Evolutionary conservation across 2,888 invertebrate genomes (phyloP), one percentile per base, ranked within the genome.

Genomic region (Dendrolimus houi): DNA sequence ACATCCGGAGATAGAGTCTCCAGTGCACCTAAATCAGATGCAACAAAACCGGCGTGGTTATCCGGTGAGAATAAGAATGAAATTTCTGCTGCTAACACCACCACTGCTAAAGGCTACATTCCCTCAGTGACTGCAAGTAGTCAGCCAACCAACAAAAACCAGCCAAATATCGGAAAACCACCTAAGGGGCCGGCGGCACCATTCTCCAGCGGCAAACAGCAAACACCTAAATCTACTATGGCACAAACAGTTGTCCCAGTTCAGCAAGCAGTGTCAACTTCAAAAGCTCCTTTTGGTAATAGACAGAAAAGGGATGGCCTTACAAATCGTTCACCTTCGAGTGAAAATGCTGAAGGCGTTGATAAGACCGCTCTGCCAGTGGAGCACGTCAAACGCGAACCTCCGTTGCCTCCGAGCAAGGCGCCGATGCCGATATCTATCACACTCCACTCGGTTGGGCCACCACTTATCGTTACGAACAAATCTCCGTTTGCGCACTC

Each of bases 351-450:
- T 6, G 86, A 86, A 41, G 71, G 59, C 57, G 69, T 69, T 29
- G 88, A 81, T 57, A 78, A 71, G 61, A 65, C 61, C 12, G 62
- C 60, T 2, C 62, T 66, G 2, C 60, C 65, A 1, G 65, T 67
- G 8, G 82, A 88, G 41, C 87, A 87, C 61, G 56, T 67, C 0
- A 88, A 87, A 59, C 84, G 85, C 14, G 85, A 84, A 59, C 81
- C 87, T 55, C 81, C 86, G 1, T 70, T 85, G 55, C 84, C 88
- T 62, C 80, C 89, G 7, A 89, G 89, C 70, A 90, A 89, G 64
- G 88, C 84, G 2, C 89, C 83, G 40, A 91, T 87, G 85, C 87
- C 89, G 10, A 89, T 88, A 56, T 86, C 87, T n/a, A 91, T 92
- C 53, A 91, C 89, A n/a, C 68, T 87, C 42, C 81, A 83, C 66